These are phyloP conservation scores for Stictocephala bisonia DNA, from an alignment of 2,888 invertebrate species.

Conservation along the genomic window DNA sequence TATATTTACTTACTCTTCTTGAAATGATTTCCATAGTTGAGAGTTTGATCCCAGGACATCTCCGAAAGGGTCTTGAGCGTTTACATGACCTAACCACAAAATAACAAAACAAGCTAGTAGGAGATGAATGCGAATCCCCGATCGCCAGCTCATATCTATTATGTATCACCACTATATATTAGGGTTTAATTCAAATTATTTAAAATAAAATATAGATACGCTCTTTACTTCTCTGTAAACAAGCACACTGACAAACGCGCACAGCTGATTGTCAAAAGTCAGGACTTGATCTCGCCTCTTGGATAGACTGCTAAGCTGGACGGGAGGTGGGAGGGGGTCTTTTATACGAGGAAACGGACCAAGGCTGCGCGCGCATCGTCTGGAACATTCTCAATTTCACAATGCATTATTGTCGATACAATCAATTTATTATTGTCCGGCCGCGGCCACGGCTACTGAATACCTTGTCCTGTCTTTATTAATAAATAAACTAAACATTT, in stretches of 20 bases:
- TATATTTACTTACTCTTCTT: constrained; percentile 31
- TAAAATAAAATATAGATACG: no score
- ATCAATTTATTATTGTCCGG: background rate
- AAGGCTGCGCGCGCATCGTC: constrained; percentile 36
- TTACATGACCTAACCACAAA: background rate
- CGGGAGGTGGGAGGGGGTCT: background rate
- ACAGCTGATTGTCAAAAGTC: constrained; percentile 40
- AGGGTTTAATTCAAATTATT: no score
- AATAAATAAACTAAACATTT: no score
- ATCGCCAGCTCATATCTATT: no score
- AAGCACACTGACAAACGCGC: background rate
- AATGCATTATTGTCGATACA: no score
- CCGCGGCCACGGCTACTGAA: no score
- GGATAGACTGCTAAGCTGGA: no score
- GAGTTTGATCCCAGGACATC: constrained; percentile 9
- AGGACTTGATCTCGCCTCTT: no score
- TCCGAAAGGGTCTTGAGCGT: background rate
- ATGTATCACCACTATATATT: no score
- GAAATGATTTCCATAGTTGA: constrained; percentile 30
- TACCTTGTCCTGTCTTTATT: no score
- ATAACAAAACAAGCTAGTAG: background rate
- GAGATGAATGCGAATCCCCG: no score
- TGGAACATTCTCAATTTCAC: constrained; percentile 17
- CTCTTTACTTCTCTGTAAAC: no score
- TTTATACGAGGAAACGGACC: constrained; percentile 1